These are phyloP conservation scores for Dicranocentrus wangi DNA, from an alignment of 2,888 invertebrate genomes.

Conservation along the genomic window DNA sequence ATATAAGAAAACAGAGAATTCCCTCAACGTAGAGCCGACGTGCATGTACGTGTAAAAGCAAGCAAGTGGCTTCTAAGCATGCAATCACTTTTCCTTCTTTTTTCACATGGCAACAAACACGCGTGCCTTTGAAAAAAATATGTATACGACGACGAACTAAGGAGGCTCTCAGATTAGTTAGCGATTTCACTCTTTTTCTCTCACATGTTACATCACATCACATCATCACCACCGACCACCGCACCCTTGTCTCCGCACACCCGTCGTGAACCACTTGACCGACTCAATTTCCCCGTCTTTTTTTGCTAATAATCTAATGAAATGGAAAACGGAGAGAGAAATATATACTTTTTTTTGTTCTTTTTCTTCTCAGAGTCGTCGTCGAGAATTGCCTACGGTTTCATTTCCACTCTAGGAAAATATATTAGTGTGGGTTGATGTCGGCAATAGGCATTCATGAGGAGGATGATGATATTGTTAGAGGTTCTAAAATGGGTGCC, in stretches of 20 bases:
- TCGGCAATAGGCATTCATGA: too few relatives aligned
- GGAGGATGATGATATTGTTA: constrained; percentile 26
- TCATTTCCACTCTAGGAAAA: too few relatives aligned
- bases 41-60: not conserved
- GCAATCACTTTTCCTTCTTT: constrained; percentile 40
- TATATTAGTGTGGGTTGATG: too few relatives aligned
- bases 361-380: not conserved
- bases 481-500: constrained; percentile 3
- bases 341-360: not conserved
- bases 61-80: constrained; percentile 51
- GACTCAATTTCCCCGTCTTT: not conserved
- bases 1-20: too few relatives aligned
- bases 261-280: not conserved
- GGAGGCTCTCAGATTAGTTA: not conserved
- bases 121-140: not conserved
- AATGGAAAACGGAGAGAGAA: constrained; percentile 19
- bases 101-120: constrained; percentile 25
- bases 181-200: not conserved
- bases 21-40: too few relatives aligned
- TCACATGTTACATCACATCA: not conserved
- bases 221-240: too few relatives aligned
- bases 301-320: constrained; percentile 10
- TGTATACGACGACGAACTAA: not conserved
- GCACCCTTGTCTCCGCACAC: not conserved
- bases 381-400: too few relatives aligned